phyloP scores from a whole-genome alignment of 2,888 invertebrate genomes.

The Baronia brevicornis region DNA sequence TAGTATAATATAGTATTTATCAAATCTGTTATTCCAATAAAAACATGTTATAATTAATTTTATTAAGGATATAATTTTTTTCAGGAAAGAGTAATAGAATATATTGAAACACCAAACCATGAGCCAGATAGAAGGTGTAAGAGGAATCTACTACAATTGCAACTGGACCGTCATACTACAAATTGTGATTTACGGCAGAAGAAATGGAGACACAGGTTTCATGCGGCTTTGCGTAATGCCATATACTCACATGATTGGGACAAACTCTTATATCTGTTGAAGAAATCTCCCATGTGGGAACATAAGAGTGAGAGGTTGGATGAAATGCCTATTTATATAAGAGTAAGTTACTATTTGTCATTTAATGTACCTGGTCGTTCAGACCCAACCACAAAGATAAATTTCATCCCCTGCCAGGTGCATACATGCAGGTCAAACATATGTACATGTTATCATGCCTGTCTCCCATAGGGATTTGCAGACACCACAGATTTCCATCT shows the following conservation, averaged over 20 bases:
- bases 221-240: constrained; percentile 37
- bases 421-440: too few species aligned
- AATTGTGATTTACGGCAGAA: constrained; percentile 15
- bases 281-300: constrained; percentile 46
- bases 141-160: constrained; percentile 36
- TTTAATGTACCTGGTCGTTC: neutral
- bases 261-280: constrained; percentile 46
- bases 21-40: too few species aligned
- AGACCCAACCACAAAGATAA: neutral
- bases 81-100: constrained; percentile 39
- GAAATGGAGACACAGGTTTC: constrained; percentile 28
- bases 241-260: constrained; percentile 61
- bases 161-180: constrained; percentile 24
- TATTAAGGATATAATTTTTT: constrained; percentile 13
- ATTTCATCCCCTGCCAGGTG: too few species aligned
- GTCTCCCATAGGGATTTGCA: too few species aligned
- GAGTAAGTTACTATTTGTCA: constrained; percentile 35
- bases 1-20: too few species aligned
- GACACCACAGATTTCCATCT: too few species aligned
- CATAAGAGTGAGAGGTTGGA: constrained; percentile 24
- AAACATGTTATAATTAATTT: too few species aligned
- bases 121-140: constrained; percentile 32
- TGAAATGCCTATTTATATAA: constrained; percentile 34
- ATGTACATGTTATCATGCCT: too few species aligned
- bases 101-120: constrained; percentile 25